Evolutionary conservation across 2,888 invertebrate species (phyloP).

Genomic region (Himalopsyche japonica): DNA sequence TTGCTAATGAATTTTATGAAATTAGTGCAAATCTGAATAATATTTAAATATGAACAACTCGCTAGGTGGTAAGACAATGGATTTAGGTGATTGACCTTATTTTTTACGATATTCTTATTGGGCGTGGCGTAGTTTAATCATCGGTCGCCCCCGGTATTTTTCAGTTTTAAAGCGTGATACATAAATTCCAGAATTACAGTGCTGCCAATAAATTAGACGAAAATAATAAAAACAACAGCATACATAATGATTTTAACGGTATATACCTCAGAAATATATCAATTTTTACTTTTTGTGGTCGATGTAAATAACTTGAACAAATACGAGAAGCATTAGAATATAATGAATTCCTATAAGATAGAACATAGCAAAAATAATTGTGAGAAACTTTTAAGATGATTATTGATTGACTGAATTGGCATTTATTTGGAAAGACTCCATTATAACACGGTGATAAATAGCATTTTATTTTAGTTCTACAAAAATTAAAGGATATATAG

Average conservation of each 20-base stretch:
- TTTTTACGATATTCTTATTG: not conserved
- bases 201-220: not conserved
- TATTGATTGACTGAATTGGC: too few relatives aligned
- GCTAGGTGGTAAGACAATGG: not conserved
- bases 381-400: too few relatives aligned
- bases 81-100: not conserved
- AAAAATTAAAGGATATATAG: too few relatives aligned
- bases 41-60: not conserved
- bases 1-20: not conserved
- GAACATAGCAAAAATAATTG: too few relatives aligned
- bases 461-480: too few relatives aligned
- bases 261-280: not conserved
- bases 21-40: not conserved
- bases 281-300: too few relatives aligned
- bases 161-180: not conserved
- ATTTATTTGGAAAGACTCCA: too few relatives aligned
- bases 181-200: not conserved
- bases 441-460: too few relatives aligned
- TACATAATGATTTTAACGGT: not conserved
- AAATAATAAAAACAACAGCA: not conserved
- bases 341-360: too few relatives aligned
- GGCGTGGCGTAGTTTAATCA: not conserved
- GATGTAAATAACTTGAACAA: too few relatives aligned
- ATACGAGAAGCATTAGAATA: too few relatives aligned
- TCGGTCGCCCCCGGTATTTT: not conserved